A percentile compares a stretch with the other conserved stretches of the same genome.
phyloP scores from a whole-genome alignment of 2,888 invertebrate species.

The Coecobrya sp. region DNA sequence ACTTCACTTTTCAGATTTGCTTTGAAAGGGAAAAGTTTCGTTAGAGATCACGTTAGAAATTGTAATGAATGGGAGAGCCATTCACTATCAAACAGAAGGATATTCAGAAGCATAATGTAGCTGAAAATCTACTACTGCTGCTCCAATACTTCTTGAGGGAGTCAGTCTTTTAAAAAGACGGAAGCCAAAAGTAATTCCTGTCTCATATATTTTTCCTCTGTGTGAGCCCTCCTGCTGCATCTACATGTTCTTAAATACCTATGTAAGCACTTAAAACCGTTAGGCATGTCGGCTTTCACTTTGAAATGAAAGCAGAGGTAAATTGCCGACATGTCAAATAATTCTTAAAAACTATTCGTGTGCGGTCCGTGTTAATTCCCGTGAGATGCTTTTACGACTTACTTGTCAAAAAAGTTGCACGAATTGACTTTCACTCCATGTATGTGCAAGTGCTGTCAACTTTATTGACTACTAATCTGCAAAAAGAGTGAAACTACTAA shows the following conservation, averaged over 20 bases:
- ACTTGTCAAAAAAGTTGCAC: slow-evolving; percentile 38
- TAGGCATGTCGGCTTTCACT: neutral
- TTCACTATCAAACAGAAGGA: neutral
- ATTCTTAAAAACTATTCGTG: neutral
- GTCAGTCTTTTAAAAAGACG: neutral
- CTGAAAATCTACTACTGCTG: too few relatives aligned
- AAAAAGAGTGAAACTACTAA: too few relatives aligned
- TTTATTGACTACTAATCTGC: neutral
- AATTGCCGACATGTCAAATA: slow-evolving; percentile 2
- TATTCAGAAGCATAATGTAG: too few relatives aligned
- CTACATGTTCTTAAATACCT: neutral
- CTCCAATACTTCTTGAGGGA: too few relatives aligned
- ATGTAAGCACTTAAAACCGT: neutral
- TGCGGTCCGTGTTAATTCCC: slow-evolving; percentile 20
- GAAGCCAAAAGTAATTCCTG: slow-evolving; percentile 13
- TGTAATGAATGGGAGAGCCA: neutral
- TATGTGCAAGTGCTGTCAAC: neutral
- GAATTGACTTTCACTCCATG: neutral
- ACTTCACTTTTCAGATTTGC: neutral
- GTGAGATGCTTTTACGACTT: slow-evolving; percentile 14
- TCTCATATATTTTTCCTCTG: neutral
- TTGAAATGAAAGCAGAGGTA: neutral
- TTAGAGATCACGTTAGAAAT: neutral
- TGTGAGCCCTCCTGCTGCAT: neutral
- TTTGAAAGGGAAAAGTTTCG: neutral